Base-by-base conservation (phyloP, 2,888 invertebrate species). In the Cryptus viduatorius region DNA sequence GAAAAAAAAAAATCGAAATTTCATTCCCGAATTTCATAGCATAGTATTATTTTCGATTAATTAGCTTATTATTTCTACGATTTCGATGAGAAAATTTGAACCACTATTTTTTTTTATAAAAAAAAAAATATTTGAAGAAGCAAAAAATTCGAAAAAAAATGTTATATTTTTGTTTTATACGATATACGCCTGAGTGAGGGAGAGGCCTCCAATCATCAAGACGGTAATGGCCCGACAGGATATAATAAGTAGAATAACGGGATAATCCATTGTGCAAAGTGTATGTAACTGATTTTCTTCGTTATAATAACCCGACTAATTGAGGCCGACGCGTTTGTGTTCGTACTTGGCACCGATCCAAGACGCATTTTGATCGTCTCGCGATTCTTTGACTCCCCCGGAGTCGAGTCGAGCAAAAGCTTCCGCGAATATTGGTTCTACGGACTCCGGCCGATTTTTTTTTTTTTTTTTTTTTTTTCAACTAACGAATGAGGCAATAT, bases 321-420 rank as follows among this genome's bases (percentile, higher is more conserved):
- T 91, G 90, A 91, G 90, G 90, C 90, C 90, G 90, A 88, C 89
- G 88, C 88, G 87, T 89, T 86, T 86, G 86, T 90, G 87, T 89
- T 86, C 86, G 86, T 90, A 89, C 89, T 90, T 91, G 92, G 91
- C 90, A 4, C 5, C 0, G 5, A n/a, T 86, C 91, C 92, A 92
- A 89, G 87, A 88, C 89, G 88, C 87, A 90, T 89, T 79, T 89
- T 76, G 90, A 90, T 91, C 89, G 87, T 67, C 69, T 79, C 71
- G 72, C 44, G 14, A 71, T 37, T 65, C 56, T 65, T 71, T 67
- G 82, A 72, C 72, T 59, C 1, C 61, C 71, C 53, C 10, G 7
- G n/a, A 64, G n/a, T 29, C 31, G 29, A 69, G 56, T 19, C 29
- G 50, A 61, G 67, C 24, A 31, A 79, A 78, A 73, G 31, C 69